These are phyloP conservation scores for Epinotia ramella DNA, from an alignment of 2,888 invertebrate genomes.

Conservation along the genomic window DNA sequence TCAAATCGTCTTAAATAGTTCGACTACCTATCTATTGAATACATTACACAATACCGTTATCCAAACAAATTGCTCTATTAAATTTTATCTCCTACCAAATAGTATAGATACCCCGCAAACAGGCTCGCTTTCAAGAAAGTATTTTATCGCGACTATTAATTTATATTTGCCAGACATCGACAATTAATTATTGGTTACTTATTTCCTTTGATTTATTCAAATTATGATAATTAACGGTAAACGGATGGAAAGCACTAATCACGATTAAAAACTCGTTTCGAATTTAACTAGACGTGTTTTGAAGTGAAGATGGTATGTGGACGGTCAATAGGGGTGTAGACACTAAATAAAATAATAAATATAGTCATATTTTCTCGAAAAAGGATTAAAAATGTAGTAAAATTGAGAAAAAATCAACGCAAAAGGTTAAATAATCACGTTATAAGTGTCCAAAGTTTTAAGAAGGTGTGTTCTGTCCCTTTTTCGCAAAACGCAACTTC, in stretches of 20 bases:
- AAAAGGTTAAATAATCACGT: no score
- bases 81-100: conserved; percentile 34
- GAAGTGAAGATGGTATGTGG: conserved; percentile 52
- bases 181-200: conserved; percentile 48
- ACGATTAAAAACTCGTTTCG: conserved; percentile 49
- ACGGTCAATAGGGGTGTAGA: no score
- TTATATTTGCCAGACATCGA: conserved; percentile 32
- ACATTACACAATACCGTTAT: conserved; percentile 29
- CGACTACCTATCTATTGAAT: conserved; percentile 15
- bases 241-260: conserved; percentile 59
- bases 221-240: conserved; percentile 54
- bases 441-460: no score
- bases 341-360: no score
- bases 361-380: no score
- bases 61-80: conserved; percentile 40
- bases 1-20: conserved; percentile 9
- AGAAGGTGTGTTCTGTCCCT: no score
- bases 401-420: no score
- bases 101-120: conserved; percentile 6
- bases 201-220: conserved; percentile 52
- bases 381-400: no score
- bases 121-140: conserved; percentile 23
- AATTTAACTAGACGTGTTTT: conserved; percentile 31
- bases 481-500: no score
- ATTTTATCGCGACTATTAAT: conserved; percentile 33